Conservation (phyloP, 2,113 vertebrate genomes). For the Ovibos moschatus region DNA sequence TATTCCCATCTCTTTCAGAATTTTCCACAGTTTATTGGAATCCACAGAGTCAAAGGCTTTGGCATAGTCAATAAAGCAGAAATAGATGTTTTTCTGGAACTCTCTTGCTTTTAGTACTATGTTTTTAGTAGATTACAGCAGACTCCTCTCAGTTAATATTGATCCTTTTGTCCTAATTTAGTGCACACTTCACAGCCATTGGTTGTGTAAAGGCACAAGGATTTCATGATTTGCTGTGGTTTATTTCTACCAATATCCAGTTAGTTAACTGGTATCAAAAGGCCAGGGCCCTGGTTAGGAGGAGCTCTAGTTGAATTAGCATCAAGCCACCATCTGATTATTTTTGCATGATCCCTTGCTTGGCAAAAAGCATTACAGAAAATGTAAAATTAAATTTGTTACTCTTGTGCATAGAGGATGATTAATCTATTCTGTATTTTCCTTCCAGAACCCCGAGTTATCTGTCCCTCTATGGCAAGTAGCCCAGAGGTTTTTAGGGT, state of each 20-base stretch:
- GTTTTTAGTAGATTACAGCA: not conserved
- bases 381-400: not conserved
- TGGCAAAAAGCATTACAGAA: conserved; percentile 24
- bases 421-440: not conserved
- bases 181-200: conserved; percentile 66
- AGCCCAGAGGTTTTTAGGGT: not conserved
- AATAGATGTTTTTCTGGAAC: no score
- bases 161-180: conserved; percentile 52
- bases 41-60: no score
- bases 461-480: not conserved
- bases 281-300: not conserved
- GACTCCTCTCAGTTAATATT: conserved; percentile 37
- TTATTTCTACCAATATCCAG: conserved; percentile 64
- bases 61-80: no score
- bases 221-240: conserved; percentile 69
- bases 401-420: not conserved
- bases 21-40: no score
- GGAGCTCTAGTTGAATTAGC: conserved; percentile 3
- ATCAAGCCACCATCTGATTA: conserved; percentile 35
- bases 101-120: not conserved
- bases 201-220: conserved; percentile 37
- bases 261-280: conserved; percentile 58
- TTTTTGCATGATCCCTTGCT: conserved; percentile 41
- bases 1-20: no score
- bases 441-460: not conserved